Conservation (phyloP, 2,797 vertebrate species). For the Mormyrus hasselquistii region DNA sequence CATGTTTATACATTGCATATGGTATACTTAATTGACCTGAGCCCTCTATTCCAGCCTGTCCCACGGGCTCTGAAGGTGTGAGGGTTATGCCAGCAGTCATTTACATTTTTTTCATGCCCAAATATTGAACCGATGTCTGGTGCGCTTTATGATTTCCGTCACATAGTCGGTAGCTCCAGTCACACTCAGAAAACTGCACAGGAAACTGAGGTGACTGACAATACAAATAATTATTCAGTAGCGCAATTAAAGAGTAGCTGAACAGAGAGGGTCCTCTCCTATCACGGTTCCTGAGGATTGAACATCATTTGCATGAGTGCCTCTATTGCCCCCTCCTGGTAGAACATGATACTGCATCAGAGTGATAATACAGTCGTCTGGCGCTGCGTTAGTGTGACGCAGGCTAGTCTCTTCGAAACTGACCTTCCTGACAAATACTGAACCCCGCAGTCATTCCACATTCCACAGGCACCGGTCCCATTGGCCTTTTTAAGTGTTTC, state of each 20-base stretch:
- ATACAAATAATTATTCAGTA: constrained; percentile 6
- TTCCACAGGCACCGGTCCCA: neutral
- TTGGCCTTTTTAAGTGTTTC: constrained; percentile 13
- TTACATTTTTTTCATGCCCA: neutral
- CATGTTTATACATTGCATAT: neutral
- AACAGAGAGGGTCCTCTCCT: neutral
- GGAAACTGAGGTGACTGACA: neutral
- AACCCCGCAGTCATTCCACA: neutral
- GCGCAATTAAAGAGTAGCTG: neutral
- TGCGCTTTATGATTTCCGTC: neutral
- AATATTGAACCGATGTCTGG: neutral
- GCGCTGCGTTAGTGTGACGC: neutral
- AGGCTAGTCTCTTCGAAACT: constrained; percentile 10
- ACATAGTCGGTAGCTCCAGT: neutral
- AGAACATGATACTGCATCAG: neutral
- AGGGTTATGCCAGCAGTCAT: neutral
- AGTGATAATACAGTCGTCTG: neutral
- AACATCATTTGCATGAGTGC: neutral
- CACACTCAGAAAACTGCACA: neutral
- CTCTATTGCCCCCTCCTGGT: constrained; percentile 34
- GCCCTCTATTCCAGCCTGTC: neutral
- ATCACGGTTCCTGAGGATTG: neutral
- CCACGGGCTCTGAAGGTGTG: neutral
- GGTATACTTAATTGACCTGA: neutral
- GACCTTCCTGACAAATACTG: constrained; percentile 30